These are phyloP conservation scores for Characodon lateralis DNA, from an alignment of 2,797 vertebrate genomes.

Conservation along the genomic window DNA sequence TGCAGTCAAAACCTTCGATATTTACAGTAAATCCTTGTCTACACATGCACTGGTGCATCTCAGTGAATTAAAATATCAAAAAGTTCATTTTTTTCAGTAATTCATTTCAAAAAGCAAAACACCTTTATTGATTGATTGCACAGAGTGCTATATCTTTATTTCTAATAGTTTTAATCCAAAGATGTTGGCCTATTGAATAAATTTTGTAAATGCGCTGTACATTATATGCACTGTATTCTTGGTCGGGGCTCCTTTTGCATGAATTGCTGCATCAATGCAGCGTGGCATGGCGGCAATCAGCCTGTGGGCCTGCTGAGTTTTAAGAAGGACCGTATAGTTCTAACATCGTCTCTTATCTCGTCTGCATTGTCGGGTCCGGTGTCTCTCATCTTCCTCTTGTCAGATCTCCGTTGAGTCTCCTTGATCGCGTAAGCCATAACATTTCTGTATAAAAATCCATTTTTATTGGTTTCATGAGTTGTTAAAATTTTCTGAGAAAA, in stretches of 20 bases:
- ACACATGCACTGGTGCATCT: not conserved
- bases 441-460: not conserved
- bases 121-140: not conserved
- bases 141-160: not conserved
- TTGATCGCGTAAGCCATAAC: not conserved
- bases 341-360: no score
- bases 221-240: no score
- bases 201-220: not conserved
- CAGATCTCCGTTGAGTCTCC: no score
- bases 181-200: not conserved
- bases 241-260: no score
- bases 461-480: not conserved
- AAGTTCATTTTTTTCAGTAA: not conserved
- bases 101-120: not conserved
- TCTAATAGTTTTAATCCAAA: not conserved
- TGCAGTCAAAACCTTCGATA: conserved; percentile 2
- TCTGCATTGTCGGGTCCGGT: no score
- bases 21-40: conserved; percentile 6
- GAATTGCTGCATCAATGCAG: no score
- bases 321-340: no score
- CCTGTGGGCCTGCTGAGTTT: no score
- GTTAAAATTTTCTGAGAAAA: not conserved
- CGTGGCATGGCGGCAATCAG: no score
- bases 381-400: no score
- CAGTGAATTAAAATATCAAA: not conserved